A percentile compares a stretch with the other conserved stretches of the same genome.
These are phyloP conservation scores for Drosophila micromelanica DNA, from an alignment of 1,140 invertebrate species.

Conservation along the genomic window DNA sequence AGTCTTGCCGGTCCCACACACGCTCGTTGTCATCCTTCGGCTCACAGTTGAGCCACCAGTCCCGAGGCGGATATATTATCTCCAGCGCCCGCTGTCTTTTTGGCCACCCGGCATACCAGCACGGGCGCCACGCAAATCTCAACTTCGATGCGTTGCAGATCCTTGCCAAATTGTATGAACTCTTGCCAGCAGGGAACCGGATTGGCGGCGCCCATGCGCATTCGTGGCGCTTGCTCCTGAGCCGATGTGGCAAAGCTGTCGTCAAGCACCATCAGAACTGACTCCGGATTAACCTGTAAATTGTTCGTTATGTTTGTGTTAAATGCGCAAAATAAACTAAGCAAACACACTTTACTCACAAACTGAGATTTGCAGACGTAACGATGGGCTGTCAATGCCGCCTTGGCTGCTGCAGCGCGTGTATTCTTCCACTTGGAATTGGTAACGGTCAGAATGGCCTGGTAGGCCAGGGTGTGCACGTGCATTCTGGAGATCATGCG, in stretches of 20 bases:
- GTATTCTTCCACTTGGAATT: slow-evolving; percentile 89
- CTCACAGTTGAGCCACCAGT: slow-evolving; percentile 89
- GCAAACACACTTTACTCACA: slow-evolving; percentile 79
- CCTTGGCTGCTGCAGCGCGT: slow-evolving; percentile 92
- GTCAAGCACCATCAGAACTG: slow-evolving; percentile 91
- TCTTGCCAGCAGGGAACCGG: slow-evolving; percentile 95
- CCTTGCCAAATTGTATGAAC: slow-evolving; percentile 83
- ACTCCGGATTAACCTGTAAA: slow-evolving; percentile 88
- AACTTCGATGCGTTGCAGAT: slow-evolving; percentile 84
- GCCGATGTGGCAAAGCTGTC: slow-evolving; percentile 92
- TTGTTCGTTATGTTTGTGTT: slow-evolving; percentile 28
- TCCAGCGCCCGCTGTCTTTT: slow-evolving; percentile 93
- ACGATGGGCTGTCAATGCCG: slow-evolving; percentile 92
- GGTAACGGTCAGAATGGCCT: slow-evolving; percentile 91
- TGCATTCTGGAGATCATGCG: slow-evolving; percentile 91
- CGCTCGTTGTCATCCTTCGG: slow-evolving; percentile 18
- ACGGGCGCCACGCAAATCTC: slow-evolving; percentile 94
- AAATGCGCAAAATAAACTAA: neutral
- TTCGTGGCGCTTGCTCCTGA: slow-evolving; percentile 84
- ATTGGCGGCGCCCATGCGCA: slow-evolving; percentile 88
- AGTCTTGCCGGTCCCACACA: slow-evolving; percentile 55
- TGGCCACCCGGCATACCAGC: slow-evolving; percentile 92
- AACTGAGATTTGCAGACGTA: slow-evolving; percentile 92
- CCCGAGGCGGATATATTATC: slow-evolving; percentile 95
- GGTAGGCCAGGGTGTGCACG: slow-evolving; percentile 94